phyloP scores from a whole-genome alignment of 2,113 vertebrate genomes.

The Takifugu flavidus region DNA sequence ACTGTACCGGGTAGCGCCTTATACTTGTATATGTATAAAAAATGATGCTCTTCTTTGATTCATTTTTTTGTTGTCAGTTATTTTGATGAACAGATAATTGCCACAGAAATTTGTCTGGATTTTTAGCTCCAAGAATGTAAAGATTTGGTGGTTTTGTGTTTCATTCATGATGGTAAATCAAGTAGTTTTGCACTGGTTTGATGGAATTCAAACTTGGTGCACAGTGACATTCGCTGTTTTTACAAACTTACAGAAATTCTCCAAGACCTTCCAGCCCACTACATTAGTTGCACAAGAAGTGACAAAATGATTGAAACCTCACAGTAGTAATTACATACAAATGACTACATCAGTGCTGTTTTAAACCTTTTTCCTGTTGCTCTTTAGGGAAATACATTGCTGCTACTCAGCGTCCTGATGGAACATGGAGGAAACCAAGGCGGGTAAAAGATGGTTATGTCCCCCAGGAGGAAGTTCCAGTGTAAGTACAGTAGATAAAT shows the following conservation, averaged over 20 bases:
- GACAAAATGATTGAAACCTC: too few relatives aligned
- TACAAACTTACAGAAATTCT: neutral
- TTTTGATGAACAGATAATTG: neutral
- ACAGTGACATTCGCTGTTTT: conserved; percentile 30
- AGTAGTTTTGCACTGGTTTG: neutral
- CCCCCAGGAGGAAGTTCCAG: conserved; percentile 93
- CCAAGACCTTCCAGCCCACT: too few relatives aligned
- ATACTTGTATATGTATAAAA: too few relatives aligned
- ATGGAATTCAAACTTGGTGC: neutral
- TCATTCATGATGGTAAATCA: neutral
- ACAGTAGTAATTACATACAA: too few relatives aligned
- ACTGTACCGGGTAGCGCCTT: too few relatives aligned
- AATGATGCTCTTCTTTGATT: neutral
- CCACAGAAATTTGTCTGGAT: neutral
- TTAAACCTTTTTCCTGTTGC: conserved; percentile 5
- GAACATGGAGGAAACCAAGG: conserved; percentile 91
- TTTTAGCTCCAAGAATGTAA: neutral
- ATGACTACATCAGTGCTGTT: neutral
- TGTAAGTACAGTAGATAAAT: conserved; percentile 74
- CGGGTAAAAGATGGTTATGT: conserved; percentile 90
- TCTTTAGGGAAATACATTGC: conserved; percentile 90
- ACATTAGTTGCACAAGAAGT: too few relatives aligned
- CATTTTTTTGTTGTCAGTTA: neutral
- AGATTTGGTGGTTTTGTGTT: neutral
- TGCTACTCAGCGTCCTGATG: conserved; percentile 90